Base-by-base conservation (phyloP, 1,140 invertebrate genomes). In the Potamilus streckersoni region DNA sequence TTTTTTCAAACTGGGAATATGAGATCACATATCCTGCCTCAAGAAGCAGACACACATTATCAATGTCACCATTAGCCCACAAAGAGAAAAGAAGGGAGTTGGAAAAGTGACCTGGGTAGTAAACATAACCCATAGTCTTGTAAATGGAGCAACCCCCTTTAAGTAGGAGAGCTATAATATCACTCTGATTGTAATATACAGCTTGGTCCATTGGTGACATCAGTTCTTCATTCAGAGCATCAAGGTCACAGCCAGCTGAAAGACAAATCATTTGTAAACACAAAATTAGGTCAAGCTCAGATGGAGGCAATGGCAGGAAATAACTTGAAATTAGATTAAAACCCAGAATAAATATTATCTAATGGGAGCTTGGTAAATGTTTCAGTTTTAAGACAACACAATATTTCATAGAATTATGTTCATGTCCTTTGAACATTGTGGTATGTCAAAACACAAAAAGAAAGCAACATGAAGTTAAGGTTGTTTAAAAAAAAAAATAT, bases 61-160 rank as follows among this genome's bases (percentile, higher is more conserved):
- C 64, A 8, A 78, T 20, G 20, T 74, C 71, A 38, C 60, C 69
- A n/a, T 74, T 67, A 56, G 55, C 65, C 68, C 67, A 78, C n/a
- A 80, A 31, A 3, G 75, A 76, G 57, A 71, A 77, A 15, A 80
- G 58, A 15, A 78, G 61, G 55, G 75, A 74, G 63, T 80, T 80
- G 38, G 72, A 73, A 63, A 71, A 77, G 70, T 78, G 75, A 20
- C 71, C 74, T 27, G 68, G 63, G 38, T 71, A 77, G 56, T 74
- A 80, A 17, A 74, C 67, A 15, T 59, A 59, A 20, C 79, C 79
- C 4, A n/a, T 65, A n/a, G 75, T 58, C 64, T 77, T 78, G n/a
- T 80, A 63, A 14, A 76, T 49, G 12, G 60, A 31, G 67, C 75
- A 78, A n/a, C 79, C 79, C 15, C 74, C 79, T 68, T 73, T 73